Conservation (phyloP, 2,113 vertebrate species). For the Tychaedon coryphoeus region DNA sequence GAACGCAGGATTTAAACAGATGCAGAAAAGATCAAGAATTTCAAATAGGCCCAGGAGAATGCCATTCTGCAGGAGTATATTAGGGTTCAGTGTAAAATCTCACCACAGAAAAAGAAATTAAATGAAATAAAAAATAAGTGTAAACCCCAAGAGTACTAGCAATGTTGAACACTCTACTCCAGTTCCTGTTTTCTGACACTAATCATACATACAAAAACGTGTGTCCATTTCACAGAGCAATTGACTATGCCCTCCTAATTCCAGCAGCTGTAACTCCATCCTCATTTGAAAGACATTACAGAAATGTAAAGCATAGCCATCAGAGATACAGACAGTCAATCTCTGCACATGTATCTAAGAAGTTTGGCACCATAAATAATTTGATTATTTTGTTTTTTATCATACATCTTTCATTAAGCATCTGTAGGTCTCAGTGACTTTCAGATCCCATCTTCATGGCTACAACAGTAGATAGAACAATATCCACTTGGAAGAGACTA, state of each 20-base stretch:
- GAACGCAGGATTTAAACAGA: slow-evolving; percentile 57
- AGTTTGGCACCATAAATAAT: neutral
- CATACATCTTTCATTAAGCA: neutral
- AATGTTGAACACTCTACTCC: neutral
- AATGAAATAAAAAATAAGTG: slow-evolving; percentile 25
- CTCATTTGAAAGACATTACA: neutral
- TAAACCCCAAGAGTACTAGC: slow-evolving; percentile 14
- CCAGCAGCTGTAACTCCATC: neutral
- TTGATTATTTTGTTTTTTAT: neutral
- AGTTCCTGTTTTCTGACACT: neutral
- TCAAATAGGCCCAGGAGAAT: slow-evolving; percentile 56
- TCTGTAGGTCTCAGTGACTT: neutral
- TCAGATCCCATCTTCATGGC: neutral
- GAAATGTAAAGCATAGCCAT: neutral
- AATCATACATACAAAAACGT: neutral
- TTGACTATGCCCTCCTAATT: neutral
- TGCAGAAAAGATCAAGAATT: slow-evolving; percentile 67
- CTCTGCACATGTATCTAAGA: neutral
- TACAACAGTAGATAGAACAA: neutral
- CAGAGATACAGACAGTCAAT: neutral
- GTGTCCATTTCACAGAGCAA: neutral
- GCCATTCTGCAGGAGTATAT: slow-evolving; percentile 49
- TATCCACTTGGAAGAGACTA: neutral
- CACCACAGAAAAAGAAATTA: slow-evolving; percentile 35
- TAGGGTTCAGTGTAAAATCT: slow-evolving; percentile 48